phyloP scores from a whole-genome alignment of 2,113 vertebrate species.

The Piprites chloris region DNA sequence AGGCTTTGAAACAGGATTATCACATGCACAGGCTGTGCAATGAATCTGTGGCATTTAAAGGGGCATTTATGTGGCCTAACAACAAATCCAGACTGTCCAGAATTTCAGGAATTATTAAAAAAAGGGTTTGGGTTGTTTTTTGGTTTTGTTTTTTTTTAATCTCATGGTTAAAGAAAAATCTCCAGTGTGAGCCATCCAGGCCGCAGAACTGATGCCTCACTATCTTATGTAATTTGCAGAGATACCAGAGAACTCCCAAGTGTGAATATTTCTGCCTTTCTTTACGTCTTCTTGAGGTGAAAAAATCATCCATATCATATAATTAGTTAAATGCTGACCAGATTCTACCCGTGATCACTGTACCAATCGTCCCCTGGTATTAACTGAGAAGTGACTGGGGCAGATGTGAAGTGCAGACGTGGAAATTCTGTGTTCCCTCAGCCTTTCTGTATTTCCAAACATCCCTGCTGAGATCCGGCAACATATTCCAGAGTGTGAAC shows the following conservation, averaged over 20 bases:
- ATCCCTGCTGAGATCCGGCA: neutral
- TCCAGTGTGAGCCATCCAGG: neutral
- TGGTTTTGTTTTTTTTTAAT: neutral
- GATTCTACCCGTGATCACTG: neutral
- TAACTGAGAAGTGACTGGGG: neutral
- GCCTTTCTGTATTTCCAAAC: neutral
- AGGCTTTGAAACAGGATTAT: neutral
- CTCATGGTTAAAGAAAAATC: neutral
- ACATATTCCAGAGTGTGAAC: neutral
- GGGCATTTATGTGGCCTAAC: neutral
- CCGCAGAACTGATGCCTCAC: neutral
- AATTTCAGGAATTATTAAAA: neutral
- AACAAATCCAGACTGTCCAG: neutral
- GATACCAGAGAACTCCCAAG: neutral
- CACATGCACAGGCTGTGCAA: neutral
- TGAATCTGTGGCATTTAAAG: neutral
- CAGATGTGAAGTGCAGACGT: neutral
- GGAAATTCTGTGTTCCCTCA: neutral
- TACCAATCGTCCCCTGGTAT: neutral
- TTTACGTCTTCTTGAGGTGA: neutral
- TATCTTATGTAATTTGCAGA: neutral
- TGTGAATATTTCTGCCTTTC: neutral
- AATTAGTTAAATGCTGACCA: neutral
- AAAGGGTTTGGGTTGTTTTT: too few species aligned
- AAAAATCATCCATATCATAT: neutral